Evolutionary conservation across 2,888 invertebrate genomes (phyloP).

Genomic region (Troilus luridus): DNA sequence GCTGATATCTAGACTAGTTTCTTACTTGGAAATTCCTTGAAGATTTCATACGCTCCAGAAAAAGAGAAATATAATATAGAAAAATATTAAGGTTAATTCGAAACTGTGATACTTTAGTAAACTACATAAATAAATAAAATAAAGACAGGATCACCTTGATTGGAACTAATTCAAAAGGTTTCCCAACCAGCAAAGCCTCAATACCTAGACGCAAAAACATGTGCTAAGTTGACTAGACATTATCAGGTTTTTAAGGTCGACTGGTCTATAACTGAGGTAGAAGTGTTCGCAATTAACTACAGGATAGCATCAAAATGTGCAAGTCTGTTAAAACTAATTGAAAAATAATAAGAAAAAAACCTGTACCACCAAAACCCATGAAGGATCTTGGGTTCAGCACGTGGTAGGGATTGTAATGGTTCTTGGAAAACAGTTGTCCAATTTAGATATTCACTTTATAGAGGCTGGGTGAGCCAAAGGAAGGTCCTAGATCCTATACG

Average conservation of each 20-base stretch:
- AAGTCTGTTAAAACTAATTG: neutral
- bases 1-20: too few species aligned
- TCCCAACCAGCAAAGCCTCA: neutral
- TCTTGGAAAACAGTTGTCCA: too few species aligned
- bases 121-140: neutral
- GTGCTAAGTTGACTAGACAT: neutral
- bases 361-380: too few species aligned
- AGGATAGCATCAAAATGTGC: neutral
- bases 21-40: too few species aligned
- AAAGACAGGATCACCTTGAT: neutral
- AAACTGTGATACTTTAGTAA: neutral
- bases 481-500: too few species aligned
- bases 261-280: neutral
- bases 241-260: slow-evolving; percentile 40
- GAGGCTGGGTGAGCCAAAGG: too few species aligned
- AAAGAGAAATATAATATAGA: too few species aligned
- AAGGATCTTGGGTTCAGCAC: too few species aligned
- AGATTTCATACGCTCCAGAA: too few species aligned
- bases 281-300: neutral
- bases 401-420: too few species aligned
- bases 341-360: neutral
- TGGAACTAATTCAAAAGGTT: neutral
- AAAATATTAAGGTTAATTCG: neutral
- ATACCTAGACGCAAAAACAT: neutral
- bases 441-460: too few species aligned